phyloP scores from a whole-genome alignment of 2,797 vertebrate species.

The Centroberyx gerrardi region DNA sequence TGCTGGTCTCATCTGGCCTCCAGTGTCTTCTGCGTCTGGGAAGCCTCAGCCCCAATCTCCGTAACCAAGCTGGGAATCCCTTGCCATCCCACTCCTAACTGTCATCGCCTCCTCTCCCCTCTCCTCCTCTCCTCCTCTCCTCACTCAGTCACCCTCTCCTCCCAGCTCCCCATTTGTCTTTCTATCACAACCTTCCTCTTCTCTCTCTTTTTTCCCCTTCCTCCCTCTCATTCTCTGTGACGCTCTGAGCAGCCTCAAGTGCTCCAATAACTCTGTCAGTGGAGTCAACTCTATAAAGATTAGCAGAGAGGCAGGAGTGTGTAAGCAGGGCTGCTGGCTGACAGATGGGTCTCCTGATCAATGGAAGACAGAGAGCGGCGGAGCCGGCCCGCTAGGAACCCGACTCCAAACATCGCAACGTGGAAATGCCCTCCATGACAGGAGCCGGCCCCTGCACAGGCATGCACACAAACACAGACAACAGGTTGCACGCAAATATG shows the following conservation, averaged over 20 bases:
- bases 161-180: conserved; percentile 56
- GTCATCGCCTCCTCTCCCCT: conserved; percentile 19
- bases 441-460: conserved; percentile 22
- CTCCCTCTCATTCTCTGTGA: conserved; percentile 34
- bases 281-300: conserved; percentile 83
- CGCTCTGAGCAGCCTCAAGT: conserved; percentile 56
- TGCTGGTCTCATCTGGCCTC: conserved; percentile 11
- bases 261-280: conserved; percentile 78
- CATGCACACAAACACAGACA: conserved; percentile 10
- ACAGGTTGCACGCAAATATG: conserved; percentile 47
- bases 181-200: conserved; percentile 59
- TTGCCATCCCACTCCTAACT: conserved; percentile 32
- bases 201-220: conserved; percentile 15
- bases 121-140: conserved; percentile 10
- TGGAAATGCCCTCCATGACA: conserved; percentile 63
- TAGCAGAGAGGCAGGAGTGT: conserved; percentile 75
- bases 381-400: conserved; percentile 55
- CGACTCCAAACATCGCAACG: conserved; percentile 49
- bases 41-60: conserved; percentile 1
- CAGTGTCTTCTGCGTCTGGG: background rate
- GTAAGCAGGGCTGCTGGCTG: conserved; percentile 71
- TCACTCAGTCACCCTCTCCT: conserved; percentile 49
- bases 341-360: conserved; percentile 78
- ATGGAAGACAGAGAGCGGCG: conserved; percentile 70
- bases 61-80: conserved; percentile 40